Conservation (phyloP, 2,888 invertebrate species). For the Nomada flava region DNA sequence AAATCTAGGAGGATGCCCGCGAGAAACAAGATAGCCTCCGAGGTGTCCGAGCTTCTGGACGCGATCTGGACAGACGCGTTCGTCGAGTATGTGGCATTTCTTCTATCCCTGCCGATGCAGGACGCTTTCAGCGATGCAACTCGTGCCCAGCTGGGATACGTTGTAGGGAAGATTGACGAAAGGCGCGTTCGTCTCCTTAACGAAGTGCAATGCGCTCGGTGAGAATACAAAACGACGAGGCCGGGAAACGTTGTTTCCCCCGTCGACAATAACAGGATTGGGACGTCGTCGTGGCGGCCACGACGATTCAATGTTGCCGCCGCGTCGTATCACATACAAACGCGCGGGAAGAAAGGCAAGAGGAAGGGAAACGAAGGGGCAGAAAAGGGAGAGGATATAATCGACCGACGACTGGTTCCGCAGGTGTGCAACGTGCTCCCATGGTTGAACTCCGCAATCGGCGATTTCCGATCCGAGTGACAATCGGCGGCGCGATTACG, state of each 20-base stretch:
- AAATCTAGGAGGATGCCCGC: constrained; percentile 27
- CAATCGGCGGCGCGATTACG: constrained; percentile 71
- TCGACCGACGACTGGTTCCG: background rate
- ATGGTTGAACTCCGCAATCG: constrained; percentile 22
- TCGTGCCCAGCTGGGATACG: background rate
- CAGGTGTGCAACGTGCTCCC: constrained; percentile 4
- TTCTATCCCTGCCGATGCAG: background rate
- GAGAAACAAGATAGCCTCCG: background rate
- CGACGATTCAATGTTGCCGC: too few relatives aligned
- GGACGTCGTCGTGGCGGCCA: background rate
- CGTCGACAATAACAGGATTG: constrained; percentile 6
- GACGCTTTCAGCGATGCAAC: too few relatives aligned
- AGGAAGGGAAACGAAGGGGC: background rate
- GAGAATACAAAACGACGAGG: constrained; percentile 32
- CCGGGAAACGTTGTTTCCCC: constrained; percentile 26
- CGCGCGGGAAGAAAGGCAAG: background rate
- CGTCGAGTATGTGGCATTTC: too few relatives aligned
- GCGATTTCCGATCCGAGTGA: constrained; percentile 73
- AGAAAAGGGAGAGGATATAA: background rate
- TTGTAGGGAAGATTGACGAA: constrained; percentile 10
- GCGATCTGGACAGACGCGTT: background rate
- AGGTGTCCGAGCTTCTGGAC: background rate
- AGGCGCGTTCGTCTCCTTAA: background rate
- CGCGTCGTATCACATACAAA: background rate
- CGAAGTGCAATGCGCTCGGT: constrained; percentile 10